Base-by-base conservation (phyloP, 2,113 vertebrate species). In the Ahaetulla prasina region DNA sequence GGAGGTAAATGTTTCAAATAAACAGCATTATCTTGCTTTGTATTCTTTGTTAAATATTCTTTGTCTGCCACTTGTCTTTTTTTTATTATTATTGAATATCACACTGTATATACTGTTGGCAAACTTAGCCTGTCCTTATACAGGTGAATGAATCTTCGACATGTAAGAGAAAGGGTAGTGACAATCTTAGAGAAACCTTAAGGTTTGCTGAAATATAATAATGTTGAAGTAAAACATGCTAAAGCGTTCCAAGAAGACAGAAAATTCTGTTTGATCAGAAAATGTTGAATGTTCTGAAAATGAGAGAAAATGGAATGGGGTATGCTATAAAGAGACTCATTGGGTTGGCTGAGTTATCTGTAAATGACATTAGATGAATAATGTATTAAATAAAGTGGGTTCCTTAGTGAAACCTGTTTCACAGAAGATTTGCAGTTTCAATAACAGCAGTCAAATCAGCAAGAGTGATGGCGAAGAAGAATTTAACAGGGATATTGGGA, bases 1-100 rank as follows among this genome's bases (percentile, higher is more conserved):
- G 98, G 99, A 99, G 99, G 99, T 99, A 98, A 97, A 3, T 91
- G 11, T 91, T 93, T 94, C 11, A 87, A 2, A 85, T 85, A 39
- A 90, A 60, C 91, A 30, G 4, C 7, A 12, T 85, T 80, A 25
- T 80, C 2, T 90, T 92, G 2, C 91, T 94, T 91, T 22, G 90
- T 10, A 91, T 57, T 93, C 27, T 92, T 57, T 52, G 12, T 25
- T 27, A 90, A 22, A 49, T 50, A 74, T 52, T 43, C 39, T 63
- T 39, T 20, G 7, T 80, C 35, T 39, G 68, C 35, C 68, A 39
- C 3, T 39, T 7, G 6, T 80, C 5, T 91, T 92, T 43, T 43
- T 16, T 94, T 93, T 90, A 47, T 39, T 45, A 55, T 85, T 85
- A 90, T 14, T 3, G 90, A 92, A 55, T 35, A 54, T 3, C 16